Evolutionary conservation across 2,888 invertebrate genomes (phyloP).

Genomic region (Agonum fuliginosum): DNA sequence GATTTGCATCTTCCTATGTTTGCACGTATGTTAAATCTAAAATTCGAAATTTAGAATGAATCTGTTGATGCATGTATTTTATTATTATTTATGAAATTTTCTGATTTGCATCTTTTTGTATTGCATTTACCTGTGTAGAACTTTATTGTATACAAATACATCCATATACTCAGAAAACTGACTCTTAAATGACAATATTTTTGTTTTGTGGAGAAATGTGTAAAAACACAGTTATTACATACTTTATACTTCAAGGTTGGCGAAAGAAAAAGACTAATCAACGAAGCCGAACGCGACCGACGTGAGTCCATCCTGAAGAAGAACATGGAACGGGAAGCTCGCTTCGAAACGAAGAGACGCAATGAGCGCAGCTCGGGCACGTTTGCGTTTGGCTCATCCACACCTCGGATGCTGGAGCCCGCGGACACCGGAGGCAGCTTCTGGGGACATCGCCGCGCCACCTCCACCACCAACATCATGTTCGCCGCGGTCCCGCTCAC

Average conservation of each 20-base stretch:
- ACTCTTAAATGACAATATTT: too few species aligned
- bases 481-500: constrained; percentile 82
- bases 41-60: too few species aligned
- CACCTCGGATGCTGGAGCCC: constrained; percentile 90
- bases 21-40: too few species aligned
- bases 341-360: constrained; percentile 85
- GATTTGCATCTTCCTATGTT: too few species aligned
- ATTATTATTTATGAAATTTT: too few species aligned
- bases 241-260: constrained; percentile 79
- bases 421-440: constrained; percentile 86
- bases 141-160: too few species aligned
- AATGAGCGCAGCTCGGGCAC: constrained; percentile 84
- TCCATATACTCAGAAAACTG: too few species aligned
- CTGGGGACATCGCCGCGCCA: constrained; percentile 92
- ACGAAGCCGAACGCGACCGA: constrained; percentile 91
- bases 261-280: constrained; percentile 91
- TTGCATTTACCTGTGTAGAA: too few species aligned
- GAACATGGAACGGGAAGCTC: constrained; percentile 87
- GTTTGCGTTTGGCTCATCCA: constrained; percentile 94
- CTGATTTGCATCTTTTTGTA: too few species aligned
- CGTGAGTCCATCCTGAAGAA: constrained; percentile 90
- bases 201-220: too few species aligned
- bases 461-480: constrained; percentile 93
- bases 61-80: too few species aligned
- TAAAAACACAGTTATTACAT: not conserved